Evolutionary conservation across 2,888 invertebrate species (phyloP), one percentile per base, ranked within the genome.

Genomic region (Dolomedes plantarius): DNA sequence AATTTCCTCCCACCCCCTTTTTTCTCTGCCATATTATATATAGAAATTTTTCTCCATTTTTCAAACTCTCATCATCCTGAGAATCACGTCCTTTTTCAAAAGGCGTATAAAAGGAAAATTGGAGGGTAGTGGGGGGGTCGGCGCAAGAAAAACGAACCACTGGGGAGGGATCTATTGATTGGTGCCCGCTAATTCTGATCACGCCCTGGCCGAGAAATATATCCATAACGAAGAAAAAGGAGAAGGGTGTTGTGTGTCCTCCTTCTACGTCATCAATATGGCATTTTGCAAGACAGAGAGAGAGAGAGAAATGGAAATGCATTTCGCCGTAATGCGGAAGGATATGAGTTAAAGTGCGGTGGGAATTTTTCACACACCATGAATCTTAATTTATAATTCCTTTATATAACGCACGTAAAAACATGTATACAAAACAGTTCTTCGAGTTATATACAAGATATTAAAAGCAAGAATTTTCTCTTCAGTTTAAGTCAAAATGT

Each of bases 41-140:
- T 36, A 36, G 9, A 36, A 36, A 36, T 36, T 36, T 36, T 9
- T 36, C 9, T 9, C 27, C 36, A n/a, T 32, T 62, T 74, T 36
- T 27, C 62, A 41, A 28, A 36, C 36, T 36, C 29, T 46, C 75
- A 75, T 75, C 46, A 19, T 29, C 28, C 19, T 75, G 29, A 19
- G 67, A 67, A 75, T 75, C 75, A 75, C 75, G 75, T 75, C 1
- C 46, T 41, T 46, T 65, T 31, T 46, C 46, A 56, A 32, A 73
- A 56, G 50, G 72, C 50, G 50, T 50, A 73, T 73, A 73, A 73
- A 73, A 50, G 72, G 31, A 73, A 73, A 73, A 36, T 39, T 69
- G 23, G 16, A 69, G 23, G n/a, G n/a, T n/a, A n/a, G n/a, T n/a
- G n/a, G n/a, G n/a, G n/a, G n/a, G n/a, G n/a, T n/a, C n/a, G n/a